Evolutionary conservation across 1,140 invertebrate genomes (phyloP).

Genomic region (Sarcophaga bullata): DNA sequence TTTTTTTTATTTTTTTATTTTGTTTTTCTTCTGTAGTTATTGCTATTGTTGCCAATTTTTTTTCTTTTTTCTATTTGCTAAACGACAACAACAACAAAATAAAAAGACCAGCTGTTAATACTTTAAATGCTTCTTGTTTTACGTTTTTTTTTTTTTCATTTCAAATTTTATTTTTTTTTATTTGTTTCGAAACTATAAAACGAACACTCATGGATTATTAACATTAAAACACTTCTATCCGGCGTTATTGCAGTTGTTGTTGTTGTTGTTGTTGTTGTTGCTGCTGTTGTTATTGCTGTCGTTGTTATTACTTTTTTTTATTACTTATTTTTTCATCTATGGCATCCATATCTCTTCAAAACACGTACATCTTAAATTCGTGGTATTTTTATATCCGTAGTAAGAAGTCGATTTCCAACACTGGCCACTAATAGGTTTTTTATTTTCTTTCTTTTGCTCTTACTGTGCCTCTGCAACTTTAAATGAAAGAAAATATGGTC

Average conservation of each 20-base stretch:
- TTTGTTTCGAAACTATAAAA: not conserved
- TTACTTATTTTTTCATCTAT: not conserved
- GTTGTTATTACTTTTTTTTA: no score
- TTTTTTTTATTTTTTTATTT: not conserved
- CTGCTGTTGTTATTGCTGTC: no score
- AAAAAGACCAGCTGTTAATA: not conserved
- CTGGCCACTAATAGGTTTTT: no score
- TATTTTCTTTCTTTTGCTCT: no score
- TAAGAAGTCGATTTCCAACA: not conserved
- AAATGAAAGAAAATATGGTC: no score
- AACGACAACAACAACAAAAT: no score
- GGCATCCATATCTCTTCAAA: not conserved
- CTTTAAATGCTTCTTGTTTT: conserved; percentile 23
- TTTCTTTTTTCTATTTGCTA: no score
- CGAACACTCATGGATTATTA: not conserved
- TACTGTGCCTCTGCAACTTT: no score
- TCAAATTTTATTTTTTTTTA: not conserved
- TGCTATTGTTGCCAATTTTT: no score
- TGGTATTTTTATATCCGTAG: conserved; percentile 22
- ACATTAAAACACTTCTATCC: conserved; percentile 5
- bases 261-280: no score
- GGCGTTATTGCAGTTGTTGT: no score
- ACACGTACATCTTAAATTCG: conserved; percentile 24
- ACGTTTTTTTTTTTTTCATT: not conserved
- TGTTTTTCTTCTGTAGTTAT: no score